phyloP scores from a whole-genome alignment of 2,113 vertebrate genomes.

The Gila orcuttii region DNA sequence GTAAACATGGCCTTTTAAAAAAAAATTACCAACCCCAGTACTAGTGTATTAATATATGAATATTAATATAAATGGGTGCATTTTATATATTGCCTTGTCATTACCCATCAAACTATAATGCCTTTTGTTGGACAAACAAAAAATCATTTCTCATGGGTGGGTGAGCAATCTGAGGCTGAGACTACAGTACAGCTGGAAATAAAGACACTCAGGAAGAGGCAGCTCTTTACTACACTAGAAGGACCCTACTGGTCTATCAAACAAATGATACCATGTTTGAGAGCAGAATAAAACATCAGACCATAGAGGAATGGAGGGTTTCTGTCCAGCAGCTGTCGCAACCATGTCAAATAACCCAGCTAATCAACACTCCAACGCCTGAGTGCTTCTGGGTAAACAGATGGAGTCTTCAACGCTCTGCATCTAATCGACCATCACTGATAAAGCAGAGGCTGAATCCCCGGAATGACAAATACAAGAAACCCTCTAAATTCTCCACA shows the following conservation, averaged over 20 bases:
- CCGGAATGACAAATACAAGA: slow-evolving; percentile 7
- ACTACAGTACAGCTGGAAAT: not conserved
- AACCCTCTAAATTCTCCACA: slow-evolving; percentile 1
- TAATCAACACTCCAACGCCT: slow-evolving; percentile 11
- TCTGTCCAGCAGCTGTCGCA: not conserved
- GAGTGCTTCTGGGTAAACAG: slow-evolving; percentile 22
- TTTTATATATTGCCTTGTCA: not conserved
- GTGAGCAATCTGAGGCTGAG: not conserved
- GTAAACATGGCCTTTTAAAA: not conserved
- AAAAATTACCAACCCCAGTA: not conserved
- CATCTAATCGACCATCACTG: slow-evolving; percentile 20
- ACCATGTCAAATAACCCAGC: not conserved
- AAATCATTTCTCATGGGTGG: not conserved
- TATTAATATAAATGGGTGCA: not conserved
- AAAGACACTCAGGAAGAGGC: not conserved
- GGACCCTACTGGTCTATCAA: not conserved
- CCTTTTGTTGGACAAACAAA: too few relatives aligned
- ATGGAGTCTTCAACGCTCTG: not conserved
- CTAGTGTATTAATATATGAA: not conserved
- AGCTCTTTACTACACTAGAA: not conserved
- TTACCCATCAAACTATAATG: not conserved
- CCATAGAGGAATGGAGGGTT: not conserved
- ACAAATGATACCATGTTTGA: slow-evolving; percentile 8
- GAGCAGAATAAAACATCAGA: not conserved
- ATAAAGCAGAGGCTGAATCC: not conserved